Base-by-base conservation (phyloP, 2,888 invertebrate genomes). In the Trypoxylon attenuatum region DNA sequence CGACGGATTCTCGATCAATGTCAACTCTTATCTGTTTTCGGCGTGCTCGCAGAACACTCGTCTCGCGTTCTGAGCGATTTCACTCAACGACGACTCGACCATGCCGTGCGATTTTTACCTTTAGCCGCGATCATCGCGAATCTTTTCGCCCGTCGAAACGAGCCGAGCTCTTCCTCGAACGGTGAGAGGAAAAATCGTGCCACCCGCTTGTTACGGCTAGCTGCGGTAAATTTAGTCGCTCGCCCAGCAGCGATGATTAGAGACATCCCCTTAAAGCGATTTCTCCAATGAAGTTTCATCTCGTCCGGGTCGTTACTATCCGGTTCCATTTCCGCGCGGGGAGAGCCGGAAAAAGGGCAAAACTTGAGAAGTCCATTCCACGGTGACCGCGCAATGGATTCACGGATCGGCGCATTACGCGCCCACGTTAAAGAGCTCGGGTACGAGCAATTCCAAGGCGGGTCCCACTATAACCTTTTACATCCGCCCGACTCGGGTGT, bases 381-480 rank as follows among this genome's bases (percentile, higher is more conserved):
- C 61, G 56, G 66, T 66, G 66, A 58, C 62, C 59, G 58, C 60
- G 70, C 68, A 55, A 60, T 68, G 69, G 64, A 53, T 67, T 68
- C 59, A 64, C 59, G 70, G 61, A 72, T 69, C 66, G 58, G 45
- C 57, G 72, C 56, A 61, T 72, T 59, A 54, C 73, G 67, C 58
- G 64, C 67, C 70, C 64, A 64, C 64, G 61, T 73, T 55, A 68
- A 71, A 61, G 66, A 70, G 60, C 56, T 50, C 55, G 53, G n/a
- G 63, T 61, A 55, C 74, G 70, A 70, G 65, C 68, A 51, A 65
- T 64, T 76, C 65, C 68, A 62, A 71, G 76, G 64, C 70, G 68
- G 70, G 68, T 68, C 65, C 64, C 67, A 51, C 76, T 72, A 59
- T 71, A 76, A 72, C 67, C 76, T 74, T 72, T 77, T 66, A 66